These are phyloP conservation scores for Cepaea nemoralis DNA, from an alignment of 1,140 invertebrate genomes.

Conservation along the genomic window DNA sequence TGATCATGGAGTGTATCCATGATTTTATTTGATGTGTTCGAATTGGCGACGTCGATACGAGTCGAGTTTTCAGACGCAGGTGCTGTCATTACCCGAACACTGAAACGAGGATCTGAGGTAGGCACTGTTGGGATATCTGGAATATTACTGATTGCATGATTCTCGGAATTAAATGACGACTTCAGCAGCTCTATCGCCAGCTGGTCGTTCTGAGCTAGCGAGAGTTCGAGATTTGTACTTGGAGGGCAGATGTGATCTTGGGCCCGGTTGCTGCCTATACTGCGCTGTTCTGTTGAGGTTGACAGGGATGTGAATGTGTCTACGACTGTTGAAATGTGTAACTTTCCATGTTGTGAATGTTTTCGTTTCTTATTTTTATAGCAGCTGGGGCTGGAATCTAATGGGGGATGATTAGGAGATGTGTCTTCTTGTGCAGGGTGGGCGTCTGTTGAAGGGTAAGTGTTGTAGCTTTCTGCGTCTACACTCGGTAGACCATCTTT, in stretches of 20 bases:
- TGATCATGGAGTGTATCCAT: no score
- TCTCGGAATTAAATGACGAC: background rate
- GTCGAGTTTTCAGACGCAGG: background rate
- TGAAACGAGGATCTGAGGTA: constrained; percentile 12
- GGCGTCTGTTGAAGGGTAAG: background rate
- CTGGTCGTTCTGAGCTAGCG: background rate
- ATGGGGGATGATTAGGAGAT: background rate
- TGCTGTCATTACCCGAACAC: constrained; percentile 11
- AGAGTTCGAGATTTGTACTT: background rate
- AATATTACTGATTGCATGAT: background rate
- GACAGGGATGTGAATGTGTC: constrained; percentile 4
- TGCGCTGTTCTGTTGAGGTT: background rate
- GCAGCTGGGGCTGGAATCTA: constrained; percentile 2
- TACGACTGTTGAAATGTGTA: background rate
- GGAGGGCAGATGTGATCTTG: background rate
- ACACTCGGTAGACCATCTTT: no score
- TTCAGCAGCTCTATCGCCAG: constrained; percentile 1
- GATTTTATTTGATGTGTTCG: background rate
- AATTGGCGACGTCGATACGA: background rate
- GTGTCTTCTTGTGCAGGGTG: background rate
- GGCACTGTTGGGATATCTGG: no score
- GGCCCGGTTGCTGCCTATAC: background rate
- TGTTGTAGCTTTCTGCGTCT: no score
- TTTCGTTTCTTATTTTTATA: background rate
- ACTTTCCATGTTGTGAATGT: background rate